phyloP scores from a whole-genome alignment of 2,113 vertebrate species.

The Hyla sarda region DNA sequence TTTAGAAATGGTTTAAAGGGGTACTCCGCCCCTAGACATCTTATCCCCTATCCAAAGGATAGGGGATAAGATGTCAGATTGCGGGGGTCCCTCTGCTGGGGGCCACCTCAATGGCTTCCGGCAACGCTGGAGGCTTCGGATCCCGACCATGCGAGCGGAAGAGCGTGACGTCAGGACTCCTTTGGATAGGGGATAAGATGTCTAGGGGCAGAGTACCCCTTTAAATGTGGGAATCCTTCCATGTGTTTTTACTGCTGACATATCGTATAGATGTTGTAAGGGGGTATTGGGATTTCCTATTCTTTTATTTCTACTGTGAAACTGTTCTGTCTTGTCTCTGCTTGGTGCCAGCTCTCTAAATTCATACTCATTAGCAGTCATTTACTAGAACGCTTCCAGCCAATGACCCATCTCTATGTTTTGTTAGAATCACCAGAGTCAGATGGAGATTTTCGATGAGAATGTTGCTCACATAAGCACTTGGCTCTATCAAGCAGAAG shows the following conservation, averaged over 20 bases:
- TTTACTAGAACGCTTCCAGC: background rate
- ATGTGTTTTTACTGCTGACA: background rate
- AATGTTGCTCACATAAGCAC: constrained; percentile 98
- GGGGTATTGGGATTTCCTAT: background rate
- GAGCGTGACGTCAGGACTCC: too few relatives aligned
- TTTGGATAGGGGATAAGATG: too few relatives aligned
- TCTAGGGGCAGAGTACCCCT: too few relatives aligned
- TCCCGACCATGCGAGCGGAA: too few relatives aligned
- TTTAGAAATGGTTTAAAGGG: too few relatives aligned
- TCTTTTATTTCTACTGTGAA: background rate
- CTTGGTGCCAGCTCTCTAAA: constrained; percentile 18
- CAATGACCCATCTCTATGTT: background rate
- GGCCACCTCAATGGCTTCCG: too few relatives aligned
- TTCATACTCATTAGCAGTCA: background rate
- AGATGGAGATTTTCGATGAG: constrained; percentile 95
- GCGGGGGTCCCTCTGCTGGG: too few relatives aligned
- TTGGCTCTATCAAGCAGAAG: constrained; percentile 97
- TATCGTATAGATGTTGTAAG: background rate
- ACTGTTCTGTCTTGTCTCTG: background rate
- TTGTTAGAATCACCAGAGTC: constrained; percentile 87
- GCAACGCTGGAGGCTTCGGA: too few relatives aligned
- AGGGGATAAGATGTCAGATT: too few relatives aligned
- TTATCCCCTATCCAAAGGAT: too few relatives aligned
- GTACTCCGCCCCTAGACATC: too few relatives aligned
- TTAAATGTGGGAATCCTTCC: background rate